Conservation (phyloP, 1,140 invertebrate genomes). For the Nasonia giraulti region DNA sequence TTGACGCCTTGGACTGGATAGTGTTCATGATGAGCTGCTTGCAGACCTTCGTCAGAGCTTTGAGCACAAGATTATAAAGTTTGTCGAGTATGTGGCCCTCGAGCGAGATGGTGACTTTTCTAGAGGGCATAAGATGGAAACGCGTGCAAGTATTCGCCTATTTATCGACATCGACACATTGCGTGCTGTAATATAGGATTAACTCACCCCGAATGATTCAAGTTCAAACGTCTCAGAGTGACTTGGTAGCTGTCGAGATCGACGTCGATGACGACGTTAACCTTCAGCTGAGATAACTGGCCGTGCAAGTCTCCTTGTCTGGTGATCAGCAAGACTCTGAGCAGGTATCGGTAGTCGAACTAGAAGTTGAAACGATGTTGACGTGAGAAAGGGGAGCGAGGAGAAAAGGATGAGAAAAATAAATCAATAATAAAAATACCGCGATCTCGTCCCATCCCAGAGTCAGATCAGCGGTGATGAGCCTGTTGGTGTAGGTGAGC, state of each 20-base stretch:
- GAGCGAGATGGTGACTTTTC: slow-evolving; percentile 51
- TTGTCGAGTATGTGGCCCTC: slow-evolving; percentile 55
- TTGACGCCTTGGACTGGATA: slow-evolving; percentile 32
- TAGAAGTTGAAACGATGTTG: slow-evolving; percentile 1
- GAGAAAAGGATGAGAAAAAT: too few relatives aligned
- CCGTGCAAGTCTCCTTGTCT: slow-evolving; percentile 19
- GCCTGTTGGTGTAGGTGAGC: slow-evolving; percentile 44
- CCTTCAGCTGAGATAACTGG: not conserved
- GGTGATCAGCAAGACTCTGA: not conserved
- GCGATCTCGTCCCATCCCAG: slow-evolving; percentile 55
- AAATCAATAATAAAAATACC: too few relatives aligned
- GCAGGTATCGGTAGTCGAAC: slow-evolving; percentile 51
- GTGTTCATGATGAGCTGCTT: not conserved
- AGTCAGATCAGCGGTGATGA: slow-evolving; percentile 47
- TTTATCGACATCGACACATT: too few relatives aligned
- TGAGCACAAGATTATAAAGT: slow-evolving; percentile 53
- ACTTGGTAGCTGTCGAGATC: slow-evolving; percentile 28
- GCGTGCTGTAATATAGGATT: too few relatives aligned
- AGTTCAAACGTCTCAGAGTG: not conserved
- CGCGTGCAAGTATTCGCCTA: too few relatives aligned
- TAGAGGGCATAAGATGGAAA: slow-evolving; percentile 12
- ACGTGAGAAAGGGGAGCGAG: too few relatives aligned
- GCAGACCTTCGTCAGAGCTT: slow-evolving; percentile 32
- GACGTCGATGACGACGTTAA: not conserved
- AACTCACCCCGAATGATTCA: slow-evolving; percentile 15